phyloP scores from a whole-genome alignment of 2,113 vertebrate genomes.

The Entomyzon cyanotis region DNA sequence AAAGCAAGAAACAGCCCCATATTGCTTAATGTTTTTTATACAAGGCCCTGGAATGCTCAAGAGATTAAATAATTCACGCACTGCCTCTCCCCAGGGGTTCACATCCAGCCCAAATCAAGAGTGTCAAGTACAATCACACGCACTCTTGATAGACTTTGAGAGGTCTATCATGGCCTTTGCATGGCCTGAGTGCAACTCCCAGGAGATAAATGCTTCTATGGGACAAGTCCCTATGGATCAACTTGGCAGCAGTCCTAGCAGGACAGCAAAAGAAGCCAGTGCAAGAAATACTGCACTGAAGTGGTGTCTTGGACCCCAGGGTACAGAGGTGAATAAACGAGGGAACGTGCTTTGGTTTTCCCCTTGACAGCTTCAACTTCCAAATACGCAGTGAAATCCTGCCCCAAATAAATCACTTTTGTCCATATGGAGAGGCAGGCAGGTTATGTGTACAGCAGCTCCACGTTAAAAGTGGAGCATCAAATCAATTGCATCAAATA shows the following conservation, averaged over 20 bases:
- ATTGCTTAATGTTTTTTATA: background rate
- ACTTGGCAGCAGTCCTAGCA: background rate
- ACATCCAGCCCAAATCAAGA: background rate
- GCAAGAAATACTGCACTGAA: background rate
- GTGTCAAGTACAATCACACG: background rate
- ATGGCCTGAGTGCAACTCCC: accelerated
- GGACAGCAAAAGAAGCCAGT: background rate
- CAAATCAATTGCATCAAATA: no score
- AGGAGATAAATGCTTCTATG: background rate
- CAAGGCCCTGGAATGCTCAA: background rate
- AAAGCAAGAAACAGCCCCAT: background rate
- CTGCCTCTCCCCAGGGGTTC: background rate
- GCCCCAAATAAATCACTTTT: background rate
- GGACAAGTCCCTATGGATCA: background rate
- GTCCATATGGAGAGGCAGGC: background rate
- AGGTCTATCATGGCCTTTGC: no score
- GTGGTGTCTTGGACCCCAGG: background rate
- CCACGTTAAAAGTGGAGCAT: background rate
- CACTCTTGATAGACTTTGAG: background rate
- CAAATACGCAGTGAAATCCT: background rate
- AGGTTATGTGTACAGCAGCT: background rate
- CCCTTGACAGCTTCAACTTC: background rate
- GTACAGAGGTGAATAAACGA: background rate
- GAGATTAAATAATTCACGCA: background rate
- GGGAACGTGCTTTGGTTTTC: background rate